Percentiles rank a stretch among this genome's conserved stretches.
Evolutionary conservation across 2,797 vertebrate species (phyloP).

Genomic region (Acestrorhynchus altus): DNA sequence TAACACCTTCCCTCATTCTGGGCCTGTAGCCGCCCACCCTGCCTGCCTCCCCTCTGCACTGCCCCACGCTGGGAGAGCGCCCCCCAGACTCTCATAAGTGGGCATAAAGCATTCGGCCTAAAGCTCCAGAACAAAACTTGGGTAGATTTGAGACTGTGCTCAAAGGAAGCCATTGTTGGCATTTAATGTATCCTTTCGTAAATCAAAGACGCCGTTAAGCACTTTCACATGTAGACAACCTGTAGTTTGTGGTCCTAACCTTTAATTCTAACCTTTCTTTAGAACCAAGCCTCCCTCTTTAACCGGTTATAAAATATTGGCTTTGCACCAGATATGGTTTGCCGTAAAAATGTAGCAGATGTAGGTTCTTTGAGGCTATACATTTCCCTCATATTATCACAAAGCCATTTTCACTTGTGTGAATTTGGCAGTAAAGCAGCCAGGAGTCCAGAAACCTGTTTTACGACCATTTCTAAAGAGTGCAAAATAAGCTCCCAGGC

Average conservation of each 20-base stretch:
- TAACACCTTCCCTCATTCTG: conserved; percentile 29
- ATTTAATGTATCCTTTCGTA: conserved; percentile 37
- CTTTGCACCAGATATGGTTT: conserved; percentile 31
- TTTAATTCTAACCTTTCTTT: conserved; percentile 54
- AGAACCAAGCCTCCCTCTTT: conserved; percentile 20
- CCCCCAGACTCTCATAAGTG: conserved; percentile 1
- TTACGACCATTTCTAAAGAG: conserved; percentile 47
- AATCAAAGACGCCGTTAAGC: conserved; percentile 44
- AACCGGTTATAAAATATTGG: conserved; percentile 51
- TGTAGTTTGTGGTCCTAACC: conserved; percentile 40
- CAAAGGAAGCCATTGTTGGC: conserved; percentile 24
- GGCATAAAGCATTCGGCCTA: conserved; percentile 34
- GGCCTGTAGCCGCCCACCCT: conserved; percentile 26
- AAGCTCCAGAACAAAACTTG: background rate
- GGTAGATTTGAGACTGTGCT: conserved; percentile 34
- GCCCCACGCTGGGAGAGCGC: conserved; percentile 11
- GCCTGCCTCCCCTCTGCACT: conserved; percentile 32
- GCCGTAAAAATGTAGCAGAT: conserved; percentile 47
- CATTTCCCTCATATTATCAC: conserved; percentile 31
- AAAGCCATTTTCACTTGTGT: conserved; percentile 50
- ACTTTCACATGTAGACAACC: conserved; percentile 37
- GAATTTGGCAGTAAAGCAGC: conserved; percentile 54
- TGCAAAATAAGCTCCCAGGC: conserved; percentile 11
- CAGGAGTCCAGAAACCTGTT: conserved; percentile 51
- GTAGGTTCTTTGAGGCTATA: conserved; percentile 42